These are phyloP conservation scores for Leptopterna dolabrata DNA, from an alignment of 2,888 invertebrate species.

Conservation along the genomic window DNA sequence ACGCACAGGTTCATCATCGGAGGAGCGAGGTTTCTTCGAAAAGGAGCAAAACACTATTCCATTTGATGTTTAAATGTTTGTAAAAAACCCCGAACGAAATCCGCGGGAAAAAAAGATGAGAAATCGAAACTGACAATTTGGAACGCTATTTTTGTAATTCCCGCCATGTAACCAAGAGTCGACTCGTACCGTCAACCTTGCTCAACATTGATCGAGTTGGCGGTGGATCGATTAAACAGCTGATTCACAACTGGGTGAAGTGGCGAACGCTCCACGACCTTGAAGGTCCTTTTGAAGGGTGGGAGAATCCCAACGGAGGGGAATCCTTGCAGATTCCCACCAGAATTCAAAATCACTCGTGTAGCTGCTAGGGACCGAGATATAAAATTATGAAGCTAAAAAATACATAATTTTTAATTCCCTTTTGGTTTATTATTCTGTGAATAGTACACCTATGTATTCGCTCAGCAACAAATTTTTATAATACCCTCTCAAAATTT, in stretches of 20 bases:
- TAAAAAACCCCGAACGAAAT: background rate
- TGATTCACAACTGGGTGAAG: background rate
- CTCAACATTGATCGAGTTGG: slow-evolving; percentile 44
- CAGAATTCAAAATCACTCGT: background rate
- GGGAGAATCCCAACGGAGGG: slow-evolving; percentile 14
- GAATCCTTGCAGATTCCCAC: background rate
- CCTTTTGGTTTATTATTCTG: no score
- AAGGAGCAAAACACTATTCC: background rate
- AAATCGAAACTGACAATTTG: slow-evolving; percentile 4
- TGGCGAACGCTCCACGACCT: slow-evolving; percentile 9
- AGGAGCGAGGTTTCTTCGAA: background rate
- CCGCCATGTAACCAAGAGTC: slow-evolving; percentile 37
- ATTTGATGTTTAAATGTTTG: no score
- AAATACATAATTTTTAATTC: no score
- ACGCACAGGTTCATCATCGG: background rate
- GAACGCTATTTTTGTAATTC: slow-evolving; percentile 34
- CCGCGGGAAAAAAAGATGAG: background rate
- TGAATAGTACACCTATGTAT: no score
- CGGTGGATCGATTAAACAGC: slow-evolving; percentile 38
- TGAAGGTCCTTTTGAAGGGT: slow-evolving; percentile 9
- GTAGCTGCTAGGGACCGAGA: background rate
- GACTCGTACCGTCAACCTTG: background rate
- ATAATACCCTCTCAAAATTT: no score
- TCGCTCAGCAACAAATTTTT: no score
- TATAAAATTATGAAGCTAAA: no score